Percentiles rank a stretch among this genome's conserved stretches.
Conservation (phyloP, 2,888 invertebrate species). For the Trilocha varians region DNA sequence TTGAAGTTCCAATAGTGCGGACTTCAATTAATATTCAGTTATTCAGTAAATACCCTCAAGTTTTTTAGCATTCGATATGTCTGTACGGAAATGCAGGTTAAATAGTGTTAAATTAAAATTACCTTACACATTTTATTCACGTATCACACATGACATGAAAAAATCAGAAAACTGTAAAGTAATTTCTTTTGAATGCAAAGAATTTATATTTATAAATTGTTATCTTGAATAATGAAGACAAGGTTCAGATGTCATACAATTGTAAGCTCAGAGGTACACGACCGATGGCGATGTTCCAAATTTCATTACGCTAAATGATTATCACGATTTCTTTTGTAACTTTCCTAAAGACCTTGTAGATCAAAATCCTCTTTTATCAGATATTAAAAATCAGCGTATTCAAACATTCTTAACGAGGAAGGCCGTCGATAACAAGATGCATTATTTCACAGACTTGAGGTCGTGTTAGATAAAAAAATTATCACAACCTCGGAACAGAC, state of each 20-base stretch:
- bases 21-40: no score
- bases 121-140: no score
- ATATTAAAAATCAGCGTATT: constrained; percentile 11
- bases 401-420: constrained; percentile 30
- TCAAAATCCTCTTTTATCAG: constrained; percentile 2
- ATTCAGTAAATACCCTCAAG: no score
- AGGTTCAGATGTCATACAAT: constrained; percentile 10
- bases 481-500: constrained; percentile 48
- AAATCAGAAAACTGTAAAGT: no score
- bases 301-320: not conserved
- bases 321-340: not conserved
- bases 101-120: no score
- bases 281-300: constrained; percentile 9
- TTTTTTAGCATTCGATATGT: no score
- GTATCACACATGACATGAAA: no score
- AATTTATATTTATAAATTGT: constrained; percentile 9
- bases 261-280: constrained; percentile 9
- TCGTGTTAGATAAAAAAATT: constrained; percentile 46
- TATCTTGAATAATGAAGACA: constrained; percentile 7
- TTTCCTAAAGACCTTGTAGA: constrained; percentile 1
- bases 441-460: constrained; percentile 39
- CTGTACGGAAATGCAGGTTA: no score
- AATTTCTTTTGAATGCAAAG: constrained; percentile 5
- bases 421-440: constrained; percentile 48
- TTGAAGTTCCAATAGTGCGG: no score